Evolutionary conservation across 2,113 vertebrate species (phyloP).

Genomic region (Podarcis raffonei): DNA sequence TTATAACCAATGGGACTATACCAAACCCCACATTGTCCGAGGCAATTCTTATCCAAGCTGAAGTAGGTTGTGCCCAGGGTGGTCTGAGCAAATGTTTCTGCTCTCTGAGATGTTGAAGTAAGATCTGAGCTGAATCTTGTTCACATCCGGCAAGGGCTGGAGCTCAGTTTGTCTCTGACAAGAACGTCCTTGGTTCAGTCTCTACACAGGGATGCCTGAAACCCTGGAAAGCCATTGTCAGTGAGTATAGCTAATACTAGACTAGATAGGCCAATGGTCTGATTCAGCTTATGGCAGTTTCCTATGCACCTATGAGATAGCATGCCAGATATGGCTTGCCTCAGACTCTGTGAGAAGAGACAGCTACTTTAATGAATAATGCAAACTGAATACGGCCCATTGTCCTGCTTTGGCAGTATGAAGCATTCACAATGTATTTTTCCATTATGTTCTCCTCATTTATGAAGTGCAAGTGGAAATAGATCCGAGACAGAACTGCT

Average conservation of each 20-base stretch:
- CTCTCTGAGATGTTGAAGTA: too few species aligned
- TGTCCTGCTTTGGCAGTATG: neutral
- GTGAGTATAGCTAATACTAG: neutral
- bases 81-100: too few species aligned
- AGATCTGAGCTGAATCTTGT: too few species aligned
- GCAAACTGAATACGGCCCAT: neutral
- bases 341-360: neutral
- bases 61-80: too few species aligned
- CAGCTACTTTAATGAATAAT: neutral
- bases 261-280: neutral
- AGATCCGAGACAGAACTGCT: neutral
- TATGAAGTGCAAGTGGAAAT: neutral
- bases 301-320: neutral
- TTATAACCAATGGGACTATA: too few species aligned
- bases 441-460: conserved; percentile 10
- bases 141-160: too few species aligned
- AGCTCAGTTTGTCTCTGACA: neutral
- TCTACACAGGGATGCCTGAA: neutral
- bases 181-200: neutral
- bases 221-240: neutral
- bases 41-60: too few species aligned
- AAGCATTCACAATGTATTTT: neutral
- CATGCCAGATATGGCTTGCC: neutral
- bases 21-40: too few species aligned
- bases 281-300: neutral